Base-by-base conservation (phyloP, 2,888 invertebrate species). In the Tolmerus cingulatus region DNA sequence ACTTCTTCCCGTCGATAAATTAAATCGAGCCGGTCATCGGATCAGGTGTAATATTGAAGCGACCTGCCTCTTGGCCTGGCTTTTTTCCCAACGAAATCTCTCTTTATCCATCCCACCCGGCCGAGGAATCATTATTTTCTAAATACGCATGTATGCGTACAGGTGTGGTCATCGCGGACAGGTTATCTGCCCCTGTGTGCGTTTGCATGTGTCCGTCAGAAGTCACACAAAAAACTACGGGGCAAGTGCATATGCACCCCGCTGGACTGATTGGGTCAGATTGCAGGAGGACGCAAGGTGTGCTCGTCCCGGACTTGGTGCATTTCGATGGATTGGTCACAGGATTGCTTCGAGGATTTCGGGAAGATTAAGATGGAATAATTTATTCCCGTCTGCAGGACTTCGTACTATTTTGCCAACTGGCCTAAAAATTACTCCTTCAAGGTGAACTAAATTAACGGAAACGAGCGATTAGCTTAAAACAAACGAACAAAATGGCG, bases 231-330 rank as follows among this genome's bases (percentile, higher is more conserved):
- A 84, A 84, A 57, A 84, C 66, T 23, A 16, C 66, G 40, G 19
- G 16, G 40, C 84, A 84, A 84, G 84, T 84, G 84, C 84, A 84
- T 84, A 74, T 84, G 84, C 40, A 40, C 74, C 74, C 74, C 14
- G n/a, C 27, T 74, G 84, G 86, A 87, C 81, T 87, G 87, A 87
- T 87, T 87, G 87, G 87, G 86, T 87, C 86, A 86, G 87, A 87
- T 87, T 87, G 87, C 86, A 78, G 78, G 78, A 86, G 78, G 79
- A 85, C 79, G 86, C 87, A 87, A 87, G 87, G 81, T 87, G 87
- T 86, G 74, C 46, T 27, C 27, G 66, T 19, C 27, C 66, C 27
- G n/a, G 51, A 7, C n/a, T 23, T 27, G 19, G 12, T 66, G 12
- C 66, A 4, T 66, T 19, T 23, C 23, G 23, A 51, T 8, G 51